Evolutionary conservation across 1,140 invertebrate genomes (phyloP).

Genomic region (Cotesia glomerata): DNA sequence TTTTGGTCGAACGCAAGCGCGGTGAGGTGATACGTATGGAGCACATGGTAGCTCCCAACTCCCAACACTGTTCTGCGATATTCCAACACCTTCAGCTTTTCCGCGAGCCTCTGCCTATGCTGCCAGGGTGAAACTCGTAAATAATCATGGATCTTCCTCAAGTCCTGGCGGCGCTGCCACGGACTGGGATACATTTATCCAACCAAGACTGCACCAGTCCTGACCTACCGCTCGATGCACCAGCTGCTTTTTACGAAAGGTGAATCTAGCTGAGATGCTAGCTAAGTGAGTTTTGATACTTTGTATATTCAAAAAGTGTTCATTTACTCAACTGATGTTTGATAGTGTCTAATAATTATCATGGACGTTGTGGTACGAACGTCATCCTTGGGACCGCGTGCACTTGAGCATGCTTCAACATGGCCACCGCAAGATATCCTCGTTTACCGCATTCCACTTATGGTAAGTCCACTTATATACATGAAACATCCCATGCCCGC

Average conservation of each 20-base stretch:
- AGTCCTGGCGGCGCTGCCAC: conserved; percentile 17
- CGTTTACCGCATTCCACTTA: too few species aligned
- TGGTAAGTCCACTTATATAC: too few species aligned
- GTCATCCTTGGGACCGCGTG: too few species aligned
- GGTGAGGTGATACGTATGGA: conserved; percentile 52
- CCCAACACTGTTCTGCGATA: conserved; percentile 39
- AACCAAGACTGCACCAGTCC: conserved; percentile 26
- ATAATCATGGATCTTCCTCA: conserved; percentile 39
- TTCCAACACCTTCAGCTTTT: conserved; percentile 34
- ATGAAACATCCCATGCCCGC: too few species aligned
- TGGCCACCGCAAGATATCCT: neutral
- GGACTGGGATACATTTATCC: conserved; percentile 14
- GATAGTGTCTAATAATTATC: neutral
- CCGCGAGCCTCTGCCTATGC: conserved; percentile 26
- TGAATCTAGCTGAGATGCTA: neutral
- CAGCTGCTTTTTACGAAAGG: neutral
- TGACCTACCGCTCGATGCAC: conserved; percentile 31
- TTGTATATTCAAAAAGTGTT: too few species aligned
- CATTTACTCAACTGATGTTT: too few species aligned
- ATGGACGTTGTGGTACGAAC: neutral
- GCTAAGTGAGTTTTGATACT: neutral
- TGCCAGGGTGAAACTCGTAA: conserved; percentile 36
- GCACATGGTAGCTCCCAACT: conserved; percentile 52
- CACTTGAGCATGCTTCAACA: neutral
- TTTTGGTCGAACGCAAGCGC: conserved; percentile 53